A percentile compares a stretch with the other conserved stretches of the same genome.
phyloP scores from a whole-genome alignment of 2,113 vertebrate genomes.

The Channa argus region DNA sequence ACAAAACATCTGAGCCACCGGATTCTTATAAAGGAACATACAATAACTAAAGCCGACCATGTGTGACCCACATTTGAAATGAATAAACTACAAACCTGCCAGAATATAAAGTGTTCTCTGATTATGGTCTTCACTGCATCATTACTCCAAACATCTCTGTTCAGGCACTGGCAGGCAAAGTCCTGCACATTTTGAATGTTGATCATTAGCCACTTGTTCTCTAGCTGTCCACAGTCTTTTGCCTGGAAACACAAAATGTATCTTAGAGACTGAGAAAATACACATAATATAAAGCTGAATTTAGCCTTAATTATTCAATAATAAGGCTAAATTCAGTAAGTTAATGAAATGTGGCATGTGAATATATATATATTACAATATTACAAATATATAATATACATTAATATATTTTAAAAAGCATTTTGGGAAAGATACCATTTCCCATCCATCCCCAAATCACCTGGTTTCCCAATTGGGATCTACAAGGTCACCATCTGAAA shows the following conservation, averaged over 20 bases:
- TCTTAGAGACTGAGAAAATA: background rate
- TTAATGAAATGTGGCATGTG: too few species aligned
- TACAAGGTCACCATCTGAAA: slow-evolving; percentile 32
- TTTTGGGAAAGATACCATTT: too few species aligned
- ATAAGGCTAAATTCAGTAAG: too few species aligned
- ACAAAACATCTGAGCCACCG: background rate
- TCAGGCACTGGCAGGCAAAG: slow-evolving; percentile 98
- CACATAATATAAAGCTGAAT: too few species aligned
- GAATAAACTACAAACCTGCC: slow-evolving; percentile 87
- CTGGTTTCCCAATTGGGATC: slow-evolving; percentile 17
- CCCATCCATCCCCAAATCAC: too few species aligned
- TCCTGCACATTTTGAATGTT: slow-evolving; percentile 99
- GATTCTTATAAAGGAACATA: background rate
- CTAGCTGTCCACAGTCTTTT: slow-evolving; percentile 96
- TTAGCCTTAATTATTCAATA: too few species aligned
- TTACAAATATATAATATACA: too few species aligned
- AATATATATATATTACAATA: too few species aligned
- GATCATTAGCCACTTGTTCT: slow-evolving; percentile 99
- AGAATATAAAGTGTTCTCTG: slow-evolving; percentile 98
- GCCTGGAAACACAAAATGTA: slow-evolving; percentile 81
- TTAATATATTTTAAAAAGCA: background rate
- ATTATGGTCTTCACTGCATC: slow-evolving; percentile 97
- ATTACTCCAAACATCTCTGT: slow-evolving; percentile 98
- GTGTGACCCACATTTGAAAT: background rate
- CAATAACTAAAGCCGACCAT: background rate